A percentile compares a stretch with the other conserved stretches of the same genome.
These are phyloP conservation scores for Drosophila prolongata DNA, from an alignment of 2,888 invertebrate genomes.

Conservation along the genomic window DNA sequence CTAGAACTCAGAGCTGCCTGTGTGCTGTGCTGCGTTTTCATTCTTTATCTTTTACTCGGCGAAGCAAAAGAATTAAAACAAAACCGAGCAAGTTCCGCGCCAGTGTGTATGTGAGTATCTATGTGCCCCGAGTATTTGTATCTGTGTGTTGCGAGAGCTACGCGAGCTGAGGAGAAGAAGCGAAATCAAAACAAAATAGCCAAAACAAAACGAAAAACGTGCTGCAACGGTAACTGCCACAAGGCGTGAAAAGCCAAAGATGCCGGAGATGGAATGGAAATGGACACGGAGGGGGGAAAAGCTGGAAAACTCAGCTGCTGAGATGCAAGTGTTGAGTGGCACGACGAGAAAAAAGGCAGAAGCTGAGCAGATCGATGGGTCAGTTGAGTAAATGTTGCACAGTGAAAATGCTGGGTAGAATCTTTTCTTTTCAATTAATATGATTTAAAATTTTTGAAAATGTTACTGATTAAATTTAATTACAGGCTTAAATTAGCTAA, in stretches of 20 bases:
- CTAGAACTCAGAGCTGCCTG: slow-evolving; percentile 74
- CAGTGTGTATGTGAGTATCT: slow-evolving; percentile 15
- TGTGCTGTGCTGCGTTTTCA: slow-evolving; percentile 52
- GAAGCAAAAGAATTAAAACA: slow-evolving; percentile 79
- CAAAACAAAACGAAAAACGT: slow-evolving; percentile 74
- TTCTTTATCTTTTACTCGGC: slow-evolving; percentile 65
- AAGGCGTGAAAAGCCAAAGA: slow-evolving; percentile 45
- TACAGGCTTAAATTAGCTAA: too few species aligned
- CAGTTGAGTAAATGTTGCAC: slow-evolving; percentile 2
- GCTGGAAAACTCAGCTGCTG: slow-evolving; percentile 20
- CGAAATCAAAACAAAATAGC: slow-evolving; percentile 70
- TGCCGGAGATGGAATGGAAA: slow-evolving; percentile 26
- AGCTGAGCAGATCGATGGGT: slow-evolving; percentile 23
- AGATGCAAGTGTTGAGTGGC: slow-evolving; percentile 24
- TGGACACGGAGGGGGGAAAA: neutral
- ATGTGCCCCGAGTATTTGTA: slow-evolving; percentile 14
- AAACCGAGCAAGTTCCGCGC: slow-evolving; percentile 51
- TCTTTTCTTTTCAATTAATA: too few species aligned
- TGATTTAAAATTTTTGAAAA: too few species aligned
- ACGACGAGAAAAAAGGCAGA: slow-evolving; percentile 12
- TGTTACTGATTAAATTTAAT: too few species aligned
- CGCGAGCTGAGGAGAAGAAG: slow-evolving; percentile 54
- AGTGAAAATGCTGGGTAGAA: neutral
- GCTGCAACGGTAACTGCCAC: slow-evolving; percentile 65
- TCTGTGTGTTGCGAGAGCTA: neutral